phyloP scores from a whole-genome alignment of 2,888 invertebrate species.

The Nipponacmea schrenckii region DNA sequence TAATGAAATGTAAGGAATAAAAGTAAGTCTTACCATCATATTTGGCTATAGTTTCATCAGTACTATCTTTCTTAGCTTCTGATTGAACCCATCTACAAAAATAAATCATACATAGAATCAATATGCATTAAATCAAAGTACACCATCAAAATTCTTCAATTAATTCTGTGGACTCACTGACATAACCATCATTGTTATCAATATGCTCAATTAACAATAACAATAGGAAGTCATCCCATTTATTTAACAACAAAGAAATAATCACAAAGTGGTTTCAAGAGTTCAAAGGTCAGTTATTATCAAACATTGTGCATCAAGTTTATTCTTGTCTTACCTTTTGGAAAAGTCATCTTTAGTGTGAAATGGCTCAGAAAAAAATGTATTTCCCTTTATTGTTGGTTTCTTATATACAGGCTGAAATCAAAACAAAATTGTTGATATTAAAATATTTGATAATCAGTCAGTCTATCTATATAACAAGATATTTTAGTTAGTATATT shows the following conservation, averaged over 20 bases:
- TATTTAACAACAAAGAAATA: too few species aligned
- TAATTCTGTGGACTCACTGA: neutral
- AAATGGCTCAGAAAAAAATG: slow-evolving; percentile 87
- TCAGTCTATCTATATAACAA: too few species aligned
- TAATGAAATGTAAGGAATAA: too few species aligned
- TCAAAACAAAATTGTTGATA: slow-evolving; percentile 10
- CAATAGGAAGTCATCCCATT: too few species aligned
- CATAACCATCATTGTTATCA: too few species aligned
- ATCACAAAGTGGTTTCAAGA: too few species aligned
- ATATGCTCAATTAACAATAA: too few species aligned
- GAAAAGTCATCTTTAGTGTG: slow-evolving; percentile 77
- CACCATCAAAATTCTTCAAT: neutral
- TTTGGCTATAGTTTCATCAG: slow-evolving; percentile 89
- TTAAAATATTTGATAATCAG: too few species aligned
- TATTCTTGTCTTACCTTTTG: slow-evolving; percentile 68
- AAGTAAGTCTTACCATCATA: slow-evolving; percentile 80
- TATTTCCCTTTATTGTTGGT: slow-evolving; percentile 76
- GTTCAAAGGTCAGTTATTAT: neutral
- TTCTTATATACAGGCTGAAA: slow-evolving; percentile 70
- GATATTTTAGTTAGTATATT: too few species aligned
- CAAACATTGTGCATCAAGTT: neutral
- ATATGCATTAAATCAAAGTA: neutral
- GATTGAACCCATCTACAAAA: slow-evolving; percentile 83
- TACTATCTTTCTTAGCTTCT: slow-evolving; percentile 87
- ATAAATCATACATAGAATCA: neutral